phyloP scores from a whole-genome alignment of 2,888 invertebrate species.

The Chymomyza procnemis region DNA sequence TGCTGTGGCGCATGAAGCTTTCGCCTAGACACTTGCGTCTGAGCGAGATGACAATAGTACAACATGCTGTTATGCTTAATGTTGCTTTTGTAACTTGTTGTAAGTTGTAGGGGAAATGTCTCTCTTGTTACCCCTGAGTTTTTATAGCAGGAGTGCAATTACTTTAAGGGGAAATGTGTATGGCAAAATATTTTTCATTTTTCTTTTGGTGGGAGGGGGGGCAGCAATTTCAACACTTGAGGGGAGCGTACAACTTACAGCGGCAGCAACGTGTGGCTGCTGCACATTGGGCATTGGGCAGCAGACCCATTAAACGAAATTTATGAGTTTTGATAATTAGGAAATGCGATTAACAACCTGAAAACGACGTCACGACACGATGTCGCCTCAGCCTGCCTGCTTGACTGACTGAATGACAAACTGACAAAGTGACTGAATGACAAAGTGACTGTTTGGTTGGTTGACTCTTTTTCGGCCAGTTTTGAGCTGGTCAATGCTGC shows the following conservation, averaged over 20 bases:
- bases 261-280: conserved; percentile 9
- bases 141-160: conserved; percentile 56
- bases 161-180: conserved; percentile 47
- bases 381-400: background rate
- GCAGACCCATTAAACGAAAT: conserved; percentile 40
- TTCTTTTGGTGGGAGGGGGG: no score
- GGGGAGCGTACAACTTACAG: background rate
- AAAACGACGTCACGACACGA: conserved; percentile 36
- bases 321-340: conserved; percentile 59
- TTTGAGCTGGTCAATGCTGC: background rate
- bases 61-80: conserved; percentile 18
- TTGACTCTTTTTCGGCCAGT: background rate
- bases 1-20: conserved; percentile 33
- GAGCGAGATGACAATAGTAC: conserved; percentile 51
- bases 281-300: background rate
- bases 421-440: background rate
- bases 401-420: conserved; percentile 2
- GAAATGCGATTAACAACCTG: conserved; percentile 51
- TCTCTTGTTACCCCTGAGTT: conserved; percentile 37
- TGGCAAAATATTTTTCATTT: background rate
- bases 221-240: background rate
- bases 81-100: conserved; percentile 38
- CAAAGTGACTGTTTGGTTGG: background rate
- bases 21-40: conserved; percentile 22
- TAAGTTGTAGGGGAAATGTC: conserved; percentile 42